These are phyloP conservation scores for Ptiloglossa arizonensis DNA, from an alignment of 1,140 invertebrate species.

Conservation along the genomic window DNA sequence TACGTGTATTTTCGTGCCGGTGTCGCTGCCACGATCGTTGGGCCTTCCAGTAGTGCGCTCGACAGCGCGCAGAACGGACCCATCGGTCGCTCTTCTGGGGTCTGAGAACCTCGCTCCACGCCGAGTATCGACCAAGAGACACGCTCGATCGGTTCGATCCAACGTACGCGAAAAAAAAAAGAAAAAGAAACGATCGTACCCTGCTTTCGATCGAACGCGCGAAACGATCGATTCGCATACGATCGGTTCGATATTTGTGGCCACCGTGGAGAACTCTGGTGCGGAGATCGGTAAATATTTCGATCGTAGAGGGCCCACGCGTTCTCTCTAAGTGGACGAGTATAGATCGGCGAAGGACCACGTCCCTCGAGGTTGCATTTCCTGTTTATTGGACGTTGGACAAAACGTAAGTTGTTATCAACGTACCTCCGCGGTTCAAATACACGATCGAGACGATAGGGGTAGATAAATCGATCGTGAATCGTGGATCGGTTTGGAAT, in stretches of 20 bases:
- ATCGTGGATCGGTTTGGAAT: no score
- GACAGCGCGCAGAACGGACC: slow-evolving; percentile 64
- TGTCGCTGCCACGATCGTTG: slow-evolving; percentile 46
- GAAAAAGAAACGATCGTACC: no score
- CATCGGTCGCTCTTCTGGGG: slow-evolving; percentile 20
- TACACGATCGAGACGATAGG: no score
- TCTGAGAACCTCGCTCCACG: neutral
- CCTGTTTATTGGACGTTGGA: slow-evolving; percentile 5
- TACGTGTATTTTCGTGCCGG: slow-evolving; percentile 57
- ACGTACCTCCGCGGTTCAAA: no score
- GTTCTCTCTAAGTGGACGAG: no score
- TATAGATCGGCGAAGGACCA: neutral
- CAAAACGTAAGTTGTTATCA: slow-evolving; percentile 32
- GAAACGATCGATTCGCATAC: no score
- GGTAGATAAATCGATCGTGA: no score
- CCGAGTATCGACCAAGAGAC: neutral
- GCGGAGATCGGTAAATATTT: neutral
- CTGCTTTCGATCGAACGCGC: no score
- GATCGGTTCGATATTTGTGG: no score
- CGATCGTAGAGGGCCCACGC: neutral
- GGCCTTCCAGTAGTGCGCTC: slow-evolving; percentile 65
- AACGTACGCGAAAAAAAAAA: no score
- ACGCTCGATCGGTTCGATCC: no score
- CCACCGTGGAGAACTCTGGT: no score
- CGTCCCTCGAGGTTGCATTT: neutral